These are phyloP conservation scores for Indri indri DNA, from an alignment of 2,113 vertebrate species.

Conservation along the genomic window DNA sequence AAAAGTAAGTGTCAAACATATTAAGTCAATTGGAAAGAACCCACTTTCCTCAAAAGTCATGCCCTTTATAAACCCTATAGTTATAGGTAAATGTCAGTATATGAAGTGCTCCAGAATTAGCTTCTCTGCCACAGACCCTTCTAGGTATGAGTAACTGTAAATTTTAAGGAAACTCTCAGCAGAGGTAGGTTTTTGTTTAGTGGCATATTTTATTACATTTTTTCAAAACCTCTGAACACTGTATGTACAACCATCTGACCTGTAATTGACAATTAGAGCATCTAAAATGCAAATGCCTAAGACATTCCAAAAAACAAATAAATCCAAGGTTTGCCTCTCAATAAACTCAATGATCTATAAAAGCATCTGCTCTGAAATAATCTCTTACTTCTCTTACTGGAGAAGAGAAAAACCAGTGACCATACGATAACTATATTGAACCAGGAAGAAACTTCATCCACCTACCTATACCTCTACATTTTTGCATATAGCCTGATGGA, in stretches of 20 bases:
- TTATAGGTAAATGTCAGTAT: not conserved
- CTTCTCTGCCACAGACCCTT: not conserved
- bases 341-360: not conserved
- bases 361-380: not conserved
- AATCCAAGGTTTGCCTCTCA: not conserved
- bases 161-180: not conserved
- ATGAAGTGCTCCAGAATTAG: not conserved
- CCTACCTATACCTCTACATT: not conserved
- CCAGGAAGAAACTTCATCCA: not conserved
- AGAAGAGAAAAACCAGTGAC: not conserved
- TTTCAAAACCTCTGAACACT: not conserved
- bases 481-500: not conserved
- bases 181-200: not conserved
- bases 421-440: not conserved
- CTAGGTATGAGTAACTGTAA: not conserved
- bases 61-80: not conserved
- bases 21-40: not conserved
- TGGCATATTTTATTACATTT: not conserved
- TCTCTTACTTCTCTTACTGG: not conserved
- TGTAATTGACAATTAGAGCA: not conserved
- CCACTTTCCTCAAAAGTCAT: not conserved
- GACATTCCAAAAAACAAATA: not conserved
- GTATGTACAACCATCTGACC: not conserved
- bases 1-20: not conserved
- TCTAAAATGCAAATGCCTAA: not conserved